These are phyloP conservation scores for Cromileptes altivelis DNA, from an alignment of 2,113 vertebrate genomes.

Conservation along the genomic window DNA sequence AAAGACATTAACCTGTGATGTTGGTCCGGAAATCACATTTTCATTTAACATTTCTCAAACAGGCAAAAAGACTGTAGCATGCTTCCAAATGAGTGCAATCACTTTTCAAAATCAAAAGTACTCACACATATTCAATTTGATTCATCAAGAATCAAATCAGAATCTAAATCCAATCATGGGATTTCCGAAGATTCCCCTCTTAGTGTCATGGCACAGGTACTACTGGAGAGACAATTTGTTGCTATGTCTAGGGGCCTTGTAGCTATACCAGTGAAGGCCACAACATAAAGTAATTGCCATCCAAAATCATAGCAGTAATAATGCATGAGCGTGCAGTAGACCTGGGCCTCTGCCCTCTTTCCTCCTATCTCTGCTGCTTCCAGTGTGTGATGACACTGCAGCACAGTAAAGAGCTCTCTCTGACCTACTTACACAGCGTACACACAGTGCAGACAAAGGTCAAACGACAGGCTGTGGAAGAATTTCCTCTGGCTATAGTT, in stretches of 20 bases:
- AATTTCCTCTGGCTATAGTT: slow-evolving; percentile 35
- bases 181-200: background rate
- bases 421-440: slow-evolving; percentile 50
- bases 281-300: background rate
- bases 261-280: background rate
- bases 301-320: background rate
- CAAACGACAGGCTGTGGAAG: slow-evolving; percentile 16
- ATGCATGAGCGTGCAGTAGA: background rate
- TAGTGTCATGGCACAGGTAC: background rate
- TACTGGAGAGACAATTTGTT: background rate
- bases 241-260: background rate
- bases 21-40: no score
- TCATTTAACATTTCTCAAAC: background rate
- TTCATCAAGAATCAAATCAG: background rate
- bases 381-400: background rate
- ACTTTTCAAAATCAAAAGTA: background rate
- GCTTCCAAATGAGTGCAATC: background rate
- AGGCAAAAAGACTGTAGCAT: background rate
- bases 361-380: slow-evolving; percentile 2
- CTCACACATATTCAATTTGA: background rate
- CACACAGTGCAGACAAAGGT: slow-evolving; percentile 43
- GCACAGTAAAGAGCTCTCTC: slow-evolving; percentile 8
- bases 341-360: background rate
- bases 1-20: no score
- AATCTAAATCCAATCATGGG: background rate